Evolutionary conservation across 1,140 invertebrate species (phyloP), one percentile per base, ranked within the genome.

Genomic region (Rhizoglyphus robini): DNA sequence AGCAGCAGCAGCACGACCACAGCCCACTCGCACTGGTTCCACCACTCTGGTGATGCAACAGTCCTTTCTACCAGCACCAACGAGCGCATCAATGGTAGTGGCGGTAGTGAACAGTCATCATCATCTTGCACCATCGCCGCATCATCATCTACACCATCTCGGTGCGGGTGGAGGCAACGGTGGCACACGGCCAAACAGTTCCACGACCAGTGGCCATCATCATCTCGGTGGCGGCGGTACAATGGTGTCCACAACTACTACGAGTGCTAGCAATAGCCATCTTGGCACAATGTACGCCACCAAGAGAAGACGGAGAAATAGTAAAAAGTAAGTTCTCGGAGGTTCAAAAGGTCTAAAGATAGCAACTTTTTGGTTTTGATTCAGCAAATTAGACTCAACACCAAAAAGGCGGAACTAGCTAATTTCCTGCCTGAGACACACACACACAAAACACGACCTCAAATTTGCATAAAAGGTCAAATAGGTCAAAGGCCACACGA

Each of bases 261-360:
- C 58, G 4, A 63, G 34, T 25, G 4, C 5, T 2, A 15, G 29
- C 68, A 86, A 89, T 81, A 90, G 87, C 78, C 88, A 92, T 73
- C 82, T 92, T 69, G 88, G 88, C 67, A 94, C 91, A 70, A 91
- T 94, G 72, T 95, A 95, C 76, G 90, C 90, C 65, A 95, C 91
- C 64, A 96, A 95, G 76, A 78, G 91, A 71, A 80, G 91, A 74
- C 80, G 91, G 72, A 80, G 90, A 71, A 95, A 93, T 77, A 90
- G 90, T 69, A 95, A 95, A 81, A 94, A 88, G 91, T 95, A 78
- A 79, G 80, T 67, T n/a, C 36, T n/a, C n/a, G n/a, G n/a, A n/a
- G n/a, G n/a, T n/a, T n/a, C n/a, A n/a, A n/a, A n/a, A n/a, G n/a
- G n/a, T n/a, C n/a, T n/a, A n/a, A n/a, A n/a, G n/a, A n/a, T n/a